These are phyloP conservation scores for Lochmaea crataegi DNA, from an alignment of 2,888 invertebrate species.

Conservation along the genomic window DNA sequence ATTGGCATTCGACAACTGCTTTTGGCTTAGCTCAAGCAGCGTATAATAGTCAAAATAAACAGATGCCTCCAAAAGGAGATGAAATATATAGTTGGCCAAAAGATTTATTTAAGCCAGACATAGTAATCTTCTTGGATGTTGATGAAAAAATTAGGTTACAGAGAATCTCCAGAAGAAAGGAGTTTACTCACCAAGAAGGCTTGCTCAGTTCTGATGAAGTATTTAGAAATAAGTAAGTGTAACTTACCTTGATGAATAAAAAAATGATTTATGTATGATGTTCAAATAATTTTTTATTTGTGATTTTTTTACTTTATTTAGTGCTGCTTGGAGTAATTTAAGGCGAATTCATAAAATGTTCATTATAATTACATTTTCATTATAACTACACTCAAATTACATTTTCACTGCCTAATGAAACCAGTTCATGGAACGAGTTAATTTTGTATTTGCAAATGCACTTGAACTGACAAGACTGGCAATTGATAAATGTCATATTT, in stretches of 20 bases:
- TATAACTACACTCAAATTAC: too few relatives aligned
- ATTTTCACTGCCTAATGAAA: too few relatives aligned
- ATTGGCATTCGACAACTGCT: constrained; percentile 67
- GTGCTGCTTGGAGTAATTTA: too few relatives aligned
- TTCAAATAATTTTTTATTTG: too few relatives aligned
- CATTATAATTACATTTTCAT: too few relatives aligned
- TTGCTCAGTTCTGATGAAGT: constrained; percentile 52
- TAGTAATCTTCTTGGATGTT: constrained; percentile 62
- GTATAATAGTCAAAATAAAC: constrained; percentile 48
- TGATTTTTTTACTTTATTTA: too few relatives aligned
- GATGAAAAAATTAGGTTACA: constrained; percentile 62
- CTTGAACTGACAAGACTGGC: too few relatives aligned
- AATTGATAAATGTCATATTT: too few relatives aligned
- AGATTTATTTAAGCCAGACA: constrained; percentile 64
- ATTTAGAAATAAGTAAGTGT: constrained; percentile 60
- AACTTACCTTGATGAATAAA: neutral
- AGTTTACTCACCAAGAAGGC: constrained; percentile 60
- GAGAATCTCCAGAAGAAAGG: constrained; percentile 56
- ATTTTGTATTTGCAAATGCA: too few relatives aligned
- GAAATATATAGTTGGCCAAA: constrained; percentile 63
- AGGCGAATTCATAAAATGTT: too few relatives aligned
- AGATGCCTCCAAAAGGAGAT: constrained; percentile 56
- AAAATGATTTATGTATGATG: too few relatives aligned
- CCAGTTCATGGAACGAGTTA: too few relatives aligned
- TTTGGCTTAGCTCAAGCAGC: constrained; percentile 63